Evolutionary conservation across 2,888 invertebrate genomes (phyloP).

Genomic region (Clunio marinus): DNA sequence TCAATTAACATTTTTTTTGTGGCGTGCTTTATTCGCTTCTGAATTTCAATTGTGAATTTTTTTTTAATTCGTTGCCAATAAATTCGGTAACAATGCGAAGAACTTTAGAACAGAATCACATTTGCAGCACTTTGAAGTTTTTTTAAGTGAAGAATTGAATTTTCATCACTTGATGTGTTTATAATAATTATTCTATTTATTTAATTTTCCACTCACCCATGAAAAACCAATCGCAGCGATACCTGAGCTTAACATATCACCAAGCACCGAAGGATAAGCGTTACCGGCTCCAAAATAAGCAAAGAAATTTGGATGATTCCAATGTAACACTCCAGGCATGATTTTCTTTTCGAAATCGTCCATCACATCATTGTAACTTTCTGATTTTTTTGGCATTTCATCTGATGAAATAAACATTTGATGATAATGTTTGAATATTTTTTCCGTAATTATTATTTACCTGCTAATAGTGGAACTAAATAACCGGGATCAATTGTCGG

Average conservation of each 20-base stretch:
- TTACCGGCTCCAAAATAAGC: slow-evolving; percentile 92
- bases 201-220: slow-evolving; percentile 61
- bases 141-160: too few relatives aligned
- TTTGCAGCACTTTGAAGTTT: too few relatives aligned
- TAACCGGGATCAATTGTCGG: slow-evolving; percentile 78
- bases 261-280: slow-evolving; percentile 85
- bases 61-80: too few relatives aligned
- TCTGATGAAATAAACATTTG: slow-evolving; percentile 44
- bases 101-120: too few relatives aligned
- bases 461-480: slow-evolving; percentile 63
- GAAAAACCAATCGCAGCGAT: slow-evolving; percentile 89
- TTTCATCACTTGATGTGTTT: background rate
- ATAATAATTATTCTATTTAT: too few relatives aligned
- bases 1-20: too few relatives aligned
- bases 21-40: too few relatives aligned
- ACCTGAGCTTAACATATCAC: slow-evolving; percentile 83
- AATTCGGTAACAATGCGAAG: too few relatives aligned
- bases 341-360: slow-evolving; percentile 72
- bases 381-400: slow-evolving; percentile 66
- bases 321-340: slow-evolving; percentile 81
- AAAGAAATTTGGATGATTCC: slow-evolving; percentile 91
- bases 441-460: too few relatives aligned
- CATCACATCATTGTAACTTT: slow-evolving; percentile 72
- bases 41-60: too few relatives aligned
- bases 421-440: background rate